A percentile compares a stretch with the other conserved stretches of the same genome.
These are phyloP conservation scores for Phaethornis superciliosus DNA, from an alignment of 2,113 vertebrate species.

Conservation along the genomic window DNA sequence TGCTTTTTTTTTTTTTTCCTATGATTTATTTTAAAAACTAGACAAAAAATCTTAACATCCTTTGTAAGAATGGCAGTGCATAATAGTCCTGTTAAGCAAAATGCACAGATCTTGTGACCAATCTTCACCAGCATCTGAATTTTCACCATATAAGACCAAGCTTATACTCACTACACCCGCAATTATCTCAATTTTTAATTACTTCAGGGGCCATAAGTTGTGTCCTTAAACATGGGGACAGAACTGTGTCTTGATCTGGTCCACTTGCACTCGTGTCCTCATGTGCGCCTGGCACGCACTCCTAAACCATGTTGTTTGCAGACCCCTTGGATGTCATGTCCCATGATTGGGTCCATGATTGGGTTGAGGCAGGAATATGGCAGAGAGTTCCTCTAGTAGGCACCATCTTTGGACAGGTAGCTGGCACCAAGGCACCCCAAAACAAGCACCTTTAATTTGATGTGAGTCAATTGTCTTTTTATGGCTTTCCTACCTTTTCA, in stretches of 20 bases:
- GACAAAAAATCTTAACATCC: not conserved
- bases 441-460: not conserved
- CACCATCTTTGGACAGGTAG: not conserved
- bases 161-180: not conserved
- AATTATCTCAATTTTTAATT: not conserved
- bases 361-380: not conserved
- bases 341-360: not conserved
- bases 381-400: not conserved
- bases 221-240: not conserved
- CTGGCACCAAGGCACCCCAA: not conserved
- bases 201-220: not conserved
- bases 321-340: not conserved
- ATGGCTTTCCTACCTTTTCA: not conserved
- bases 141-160: not conserved
- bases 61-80: not conserved
- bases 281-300: not conserved
- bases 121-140: not conserved
- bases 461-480: not conserved
- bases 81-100: not conserved
- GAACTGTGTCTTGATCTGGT: not conserved
- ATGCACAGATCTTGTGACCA: not conserved
- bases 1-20: not conserved
- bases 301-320: not conserved
- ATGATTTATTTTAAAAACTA: not conserved
- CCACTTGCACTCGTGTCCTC: not conserved